Base-by-base conservation (phyloP, 1,140 invertebrate species). In the Samia ricini region DNA sequence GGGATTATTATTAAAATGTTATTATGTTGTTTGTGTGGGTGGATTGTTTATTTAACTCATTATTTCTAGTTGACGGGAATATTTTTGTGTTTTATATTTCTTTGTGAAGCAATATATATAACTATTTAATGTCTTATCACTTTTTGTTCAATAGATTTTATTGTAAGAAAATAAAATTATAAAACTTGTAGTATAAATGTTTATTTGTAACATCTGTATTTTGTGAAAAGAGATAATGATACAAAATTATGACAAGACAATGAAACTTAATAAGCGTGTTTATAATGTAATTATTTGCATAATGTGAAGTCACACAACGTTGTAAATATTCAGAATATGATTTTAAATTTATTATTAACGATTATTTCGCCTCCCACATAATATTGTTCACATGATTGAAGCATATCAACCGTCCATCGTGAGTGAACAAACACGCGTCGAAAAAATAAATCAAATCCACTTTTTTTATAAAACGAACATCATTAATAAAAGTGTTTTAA, bases 401-500 rank as follows among this genome's bases (percentile, higher is more conserved):
- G 77, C 69, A 74, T 70, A 77, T 85, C 74, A 74, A 66, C 67
- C 66, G 68, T 73, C 74, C 74, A 79, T 68, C 65, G 71, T 77
- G 82, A 76, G n/a, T n/a, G n/a, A n/a, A n/a, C n/a, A n/a, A n/a
- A 88, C 85, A 90, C 85, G 88, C 85, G 88, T 88, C 82, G 82
- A 90, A 90, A 90, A 88, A 88, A 90, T 90, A 90, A 88, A 90
- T 90, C 88, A 90, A 81, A 81, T 73, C 71, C 77, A 80, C 83
- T 80, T n/a, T n/a, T 76, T 75, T 74, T 77, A 42, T 42, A 73
- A 75, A 83, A 89, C 83, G 87, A 82, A 83, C 83, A 88, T 85
- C 79, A 90, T 90, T 88, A 90, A 90, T 88, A 90, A 88, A 88
- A 90, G 82, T 86, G 78, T 88, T 90, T 88, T 33, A 88, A 88